Evolutionary conservation across 2,888 invertebrate genomes (phyloP).

Genomic region (Coronaproctus castanopsis): DNA sequence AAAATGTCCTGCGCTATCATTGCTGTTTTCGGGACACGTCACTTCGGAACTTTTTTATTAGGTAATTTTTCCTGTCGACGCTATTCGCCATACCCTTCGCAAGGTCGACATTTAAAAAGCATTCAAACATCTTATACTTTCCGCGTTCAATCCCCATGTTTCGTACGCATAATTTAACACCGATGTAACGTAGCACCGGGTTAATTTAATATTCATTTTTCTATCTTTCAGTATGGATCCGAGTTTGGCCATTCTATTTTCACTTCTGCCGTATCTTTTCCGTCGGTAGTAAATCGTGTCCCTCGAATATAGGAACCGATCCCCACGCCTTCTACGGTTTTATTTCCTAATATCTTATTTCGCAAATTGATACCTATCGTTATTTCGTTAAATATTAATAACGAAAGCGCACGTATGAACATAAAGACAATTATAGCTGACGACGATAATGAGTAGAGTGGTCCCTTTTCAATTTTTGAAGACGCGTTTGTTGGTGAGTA

Average conservation of each 20-base stretch:
- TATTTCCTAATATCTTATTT: neutral
- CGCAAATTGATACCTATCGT: too few species aligned
- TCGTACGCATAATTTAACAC: neutral
- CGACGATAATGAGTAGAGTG: too few species aligned
- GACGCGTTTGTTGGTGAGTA: too few species aligned
- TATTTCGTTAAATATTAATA: too few species aligned
- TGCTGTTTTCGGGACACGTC: neutral
- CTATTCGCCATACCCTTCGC: neutral
- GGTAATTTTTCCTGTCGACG: neutral
- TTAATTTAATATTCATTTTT: neutral
- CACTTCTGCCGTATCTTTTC: neutral
- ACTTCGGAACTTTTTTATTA: neutral
- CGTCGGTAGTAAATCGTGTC: neutral
- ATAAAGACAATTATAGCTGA: too few species aligned
- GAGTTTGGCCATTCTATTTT: neutral
- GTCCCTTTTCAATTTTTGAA: too few species aligned
- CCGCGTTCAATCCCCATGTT: neutral
- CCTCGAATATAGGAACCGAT: neutral
- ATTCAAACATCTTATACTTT: neutral
- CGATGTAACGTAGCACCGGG: neutral
- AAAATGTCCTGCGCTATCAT: neutral
- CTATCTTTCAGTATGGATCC: neutral
- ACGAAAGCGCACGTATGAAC: too few species aligned
- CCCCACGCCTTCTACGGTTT: neutral
- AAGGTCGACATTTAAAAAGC: neutral